phyloP scores from a whole-genome alignment of 1,140 invertebrate species.

The Plodia interpunctella region DNA sequence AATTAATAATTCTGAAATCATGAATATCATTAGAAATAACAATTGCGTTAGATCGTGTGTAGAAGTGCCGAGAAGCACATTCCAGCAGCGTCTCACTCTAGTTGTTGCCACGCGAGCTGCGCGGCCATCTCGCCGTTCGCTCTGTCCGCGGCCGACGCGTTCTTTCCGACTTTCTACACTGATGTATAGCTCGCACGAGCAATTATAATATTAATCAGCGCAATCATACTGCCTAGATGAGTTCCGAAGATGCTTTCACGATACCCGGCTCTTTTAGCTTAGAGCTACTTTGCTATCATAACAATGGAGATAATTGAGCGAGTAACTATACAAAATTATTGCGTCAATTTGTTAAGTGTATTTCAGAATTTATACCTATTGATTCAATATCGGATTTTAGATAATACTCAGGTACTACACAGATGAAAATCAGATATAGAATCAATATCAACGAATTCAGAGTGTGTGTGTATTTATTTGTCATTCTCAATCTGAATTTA shows the following conservation, averaged over 20 bases:
- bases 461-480: no score
- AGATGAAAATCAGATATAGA: no score
- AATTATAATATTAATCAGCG: constrained; percentile 75
- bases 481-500: no score
- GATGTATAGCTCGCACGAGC: constrained; percentile 64
- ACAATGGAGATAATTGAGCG: neutral
- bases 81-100: constrained; percentile 66
- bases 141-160: constrained; percentile 39
- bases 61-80: constrained; percentile 39
- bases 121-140: constrained; percentile 19
- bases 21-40: neutral
- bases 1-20: neutral
- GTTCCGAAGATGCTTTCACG: constrained; percentile 45
- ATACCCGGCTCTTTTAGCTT: constrained; percentile 11
- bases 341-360: neutral
- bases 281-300: neutral
- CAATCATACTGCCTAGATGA: constrained; percentile 54
- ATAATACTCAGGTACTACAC: no score
- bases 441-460: no score
- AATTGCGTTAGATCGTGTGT: constrained; percentile 3
- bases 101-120: constrained; percentile 48
- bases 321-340: neutral
- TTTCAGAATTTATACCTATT: neutral
- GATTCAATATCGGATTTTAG: no score
- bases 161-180: constrained; percentile 74